Base-by-base conservation (phyloP, 2,888 invertebrate genomes). In the Orthosia cruda region DNA sequence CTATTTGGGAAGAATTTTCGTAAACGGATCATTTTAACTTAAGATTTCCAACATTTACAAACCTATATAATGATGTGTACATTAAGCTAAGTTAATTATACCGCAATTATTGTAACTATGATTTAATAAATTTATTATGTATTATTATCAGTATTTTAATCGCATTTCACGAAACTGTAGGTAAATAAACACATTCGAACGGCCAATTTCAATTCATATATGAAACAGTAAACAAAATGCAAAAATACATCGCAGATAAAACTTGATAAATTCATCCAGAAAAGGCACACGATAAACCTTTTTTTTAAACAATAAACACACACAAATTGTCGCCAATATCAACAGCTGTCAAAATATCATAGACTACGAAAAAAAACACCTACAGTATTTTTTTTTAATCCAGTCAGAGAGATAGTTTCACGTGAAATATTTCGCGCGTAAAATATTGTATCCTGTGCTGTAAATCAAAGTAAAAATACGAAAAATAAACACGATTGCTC, bases 331-430 rank as follows among this genome's bases (percentile, higher is more conserved):
- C 74, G 52, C 63, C 50, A 70, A 85, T 67, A 71, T 79, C 74
- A 80, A 69, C 80, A 76, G 80, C 80, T 85, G 77, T 84, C 77
- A 80, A 65, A 84, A 76, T 79, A 82, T 57, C 80, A 83, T 83
- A 69, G 68, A 84, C 70, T 57, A 66, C 45, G 18, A 16, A 16
- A 73, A 79, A 77, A 74, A 32, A 20, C 3, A 40, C 7, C 40
- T 32, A 50, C 20, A 50, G 26, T 23, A 50, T 23, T 12, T 73
- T 66, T 23, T 12, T 73, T 66, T 57, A 59, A 66, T 18, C 45
- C 40, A 49, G 64, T 59, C 64, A 63, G 54, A 7, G 47, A 52
- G 63, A 20, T n/a, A n/a, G 40, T 23, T 63, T 18, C 52, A 58
- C 18, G 75, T 54, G 32, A 67, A 80, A 40, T 70, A 67, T 74